Base-by-base conservation (phyloP, 1,140 invertebrate genomes). In the Tenebrio molitor region DNA sequence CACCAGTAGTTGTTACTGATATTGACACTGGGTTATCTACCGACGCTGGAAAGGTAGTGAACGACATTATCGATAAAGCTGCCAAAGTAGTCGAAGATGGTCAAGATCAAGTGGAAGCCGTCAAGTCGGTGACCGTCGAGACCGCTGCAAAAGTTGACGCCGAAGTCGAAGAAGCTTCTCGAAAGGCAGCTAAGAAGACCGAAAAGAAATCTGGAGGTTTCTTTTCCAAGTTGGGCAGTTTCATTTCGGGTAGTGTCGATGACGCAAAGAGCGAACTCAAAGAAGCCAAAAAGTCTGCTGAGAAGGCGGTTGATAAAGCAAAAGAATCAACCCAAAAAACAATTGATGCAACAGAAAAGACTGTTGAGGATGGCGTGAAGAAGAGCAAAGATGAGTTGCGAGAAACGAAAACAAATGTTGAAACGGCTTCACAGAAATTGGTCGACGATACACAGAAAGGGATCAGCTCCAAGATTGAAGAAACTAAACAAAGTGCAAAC, bases 211-310 rank as follows among this genome's bases (percentile, higher is more conserved):
- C 66, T 14, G 66, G 42, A 50, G 66, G 66, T 25, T 50, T 69
- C 14, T 69, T 69, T 4, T 39, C 42, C 2, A 69, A 69, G 36
- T 29, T 50, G 12, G 33, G 66, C 7, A 46, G 14, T 39, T 33
- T 69, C 1, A 36, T 50, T 14, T 50, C 42, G 2, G 44, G 42
- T 15, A 46, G n/a, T 14, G 14, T 39, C 1, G 44, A 66, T n/a
- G 42, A 58, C 1, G n/a, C 14, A 5, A 53, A 36, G 12, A 36
- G 21, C 29, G 29, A 19, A 53, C 67, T 16, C 41, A 69, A 50
- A 46, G 50, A 50, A 58, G 58, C 64, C 68, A 68, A 58, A 58
- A 69, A 36, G 70, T 16, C 16, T 39, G 25, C 46, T 25, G 46
- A 50, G 53, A 46, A 66, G 42, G 33, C 46, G 25, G 15, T 21